Evolutionary conservation across 2,888 invertebrate genomes (phyloP).

Genomic region (Idaea straminata): DNA sequence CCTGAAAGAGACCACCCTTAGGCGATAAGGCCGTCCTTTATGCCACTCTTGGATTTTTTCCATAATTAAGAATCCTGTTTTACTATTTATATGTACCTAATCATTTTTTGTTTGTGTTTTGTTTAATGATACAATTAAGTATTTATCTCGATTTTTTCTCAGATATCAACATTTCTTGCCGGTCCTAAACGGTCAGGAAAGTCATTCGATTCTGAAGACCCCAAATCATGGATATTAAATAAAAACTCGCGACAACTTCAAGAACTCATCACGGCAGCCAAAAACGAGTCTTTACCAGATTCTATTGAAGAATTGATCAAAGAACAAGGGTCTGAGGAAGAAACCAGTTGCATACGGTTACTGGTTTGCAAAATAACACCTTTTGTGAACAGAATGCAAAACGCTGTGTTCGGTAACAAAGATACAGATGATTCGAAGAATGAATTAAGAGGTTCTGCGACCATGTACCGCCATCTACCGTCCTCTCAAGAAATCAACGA

Average conservation of each 20-base stretch:
- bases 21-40: no score
- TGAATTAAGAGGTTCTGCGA: constrained; percentile 52
- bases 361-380: constrained; percentile 89
- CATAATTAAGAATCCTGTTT: no score
- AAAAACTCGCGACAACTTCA: constrained; percentile 80
- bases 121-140: background rate
- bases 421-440: constrained; percentile 44
- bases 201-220: constrained; percentile 54
- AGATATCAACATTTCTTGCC: constrained; percentile 82
- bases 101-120: no score
- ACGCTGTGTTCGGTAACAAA: constrained; percentile 74
- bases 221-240: constrained; percentile 80
- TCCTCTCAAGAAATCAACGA: constrained; percentile 79
- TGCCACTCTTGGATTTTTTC: no score
- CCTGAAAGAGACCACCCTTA: no score
- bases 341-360: constrained; percentile 85
- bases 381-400: constrained; percentile 88
- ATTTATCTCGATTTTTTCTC: constrained; percentile 44
- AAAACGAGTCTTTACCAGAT: constrained; percentile 82
- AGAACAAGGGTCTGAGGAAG: constrained; percentile 75
- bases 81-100: no score
- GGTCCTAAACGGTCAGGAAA: constrained; percentile 54
- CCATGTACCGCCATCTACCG: constrained; percentile 83
- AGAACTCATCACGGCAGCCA: constrained; percentile 79
- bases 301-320: constrained; percentile 81